phyloP scores from a whole-genome alignment of 2,888 invertebrate species.

The Cheilosia variabilis region DNA sequence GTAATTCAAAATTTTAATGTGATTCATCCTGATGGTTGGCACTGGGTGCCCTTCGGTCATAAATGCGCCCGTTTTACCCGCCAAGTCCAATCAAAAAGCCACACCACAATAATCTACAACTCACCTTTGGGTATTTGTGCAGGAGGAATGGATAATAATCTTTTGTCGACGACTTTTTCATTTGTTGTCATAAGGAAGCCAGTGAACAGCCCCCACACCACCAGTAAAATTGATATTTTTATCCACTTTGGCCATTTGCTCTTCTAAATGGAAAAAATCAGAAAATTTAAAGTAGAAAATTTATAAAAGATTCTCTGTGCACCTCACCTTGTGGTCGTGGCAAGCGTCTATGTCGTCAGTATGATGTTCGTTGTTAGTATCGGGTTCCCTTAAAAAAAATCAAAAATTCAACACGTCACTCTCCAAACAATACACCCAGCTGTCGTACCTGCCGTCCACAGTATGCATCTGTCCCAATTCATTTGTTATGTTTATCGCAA shows the following conservation, averaged over 20 bases:
- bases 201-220: constrained; percentile 89
- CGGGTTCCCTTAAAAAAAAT: constrained; percentile 78
- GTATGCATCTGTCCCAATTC: constrained; percentile 82
- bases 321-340: constrained; percentile 57
- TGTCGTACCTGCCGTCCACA: constrained; percentile 80
- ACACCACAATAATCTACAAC: background rate
- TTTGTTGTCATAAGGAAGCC: constrained; percentile 88
- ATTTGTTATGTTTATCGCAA: constrained; percentile 83
- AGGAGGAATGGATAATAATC: constrained; percentile 86
- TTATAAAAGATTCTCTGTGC: background rate
- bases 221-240: constrained; percentile 85
- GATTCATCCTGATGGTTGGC: too few species aligned
- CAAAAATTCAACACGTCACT: constrained; percentile 3
- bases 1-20: too few species aligned
- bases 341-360: constrained; percentile 79
- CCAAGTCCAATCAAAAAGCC: background rate
- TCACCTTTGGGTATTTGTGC: constrained; percentile 84
- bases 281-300: constrained; percentile 4
- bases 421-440: background rate
- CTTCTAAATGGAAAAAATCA: constrained; percentile 73
- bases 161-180: constrained; percentile 86
- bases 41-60: too few species aligned
- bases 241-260: constrained; percentile 82
- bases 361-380: constrained; percentile 80
- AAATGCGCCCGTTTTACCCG: background rate